Evolutionary conservation across 1,140 invertebrate genomes (phyloP).

Genomic region (Temnothorax curvispinosus): DNA sequence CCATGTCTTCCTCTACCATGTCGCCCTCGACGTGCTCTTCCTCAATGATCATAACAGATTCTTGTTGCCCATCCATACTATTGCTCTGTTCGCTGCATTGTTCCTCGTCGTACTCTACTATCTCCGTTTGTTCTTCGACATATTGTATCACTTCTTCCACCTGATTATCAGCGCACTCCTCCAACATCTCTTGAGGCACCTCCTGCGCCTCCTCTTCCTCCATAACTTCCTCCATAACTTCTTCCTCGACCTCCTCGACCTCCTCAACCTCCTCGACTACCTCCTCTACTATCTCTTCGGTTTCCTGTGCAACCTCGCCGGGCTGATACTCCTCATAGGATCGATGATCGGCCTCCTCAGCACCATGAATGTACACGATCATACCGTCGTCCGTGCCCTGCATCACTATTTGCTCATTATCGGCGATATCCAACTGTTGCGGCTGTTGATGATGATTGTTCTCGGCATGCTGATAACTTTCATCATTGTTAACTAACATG

Average conservation of each 20-base stretch:
- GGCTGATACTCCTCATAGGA: conserved; percentile 75
- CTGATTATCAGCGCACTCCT: conserved; percentile 70
- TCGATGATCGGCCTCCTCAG: conserved; percentile 74
- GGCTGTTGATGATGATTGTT: conserved; percentile 74
- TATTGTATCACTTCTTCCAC: conserved; percentile 83
- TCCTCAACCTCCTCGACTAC: conserved; percentile 71
- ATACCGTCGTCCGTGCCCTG: conserved; percentile 79
- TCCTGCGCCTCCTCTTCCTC: conserved; percentile 69
- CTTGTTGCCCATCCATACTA: conserved; percentile 70
- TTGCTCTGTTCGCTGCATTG: conserved; percentile 74
- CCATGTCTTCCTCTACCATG: background rate
- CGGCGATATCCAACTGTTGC: conserved; percentile 77
- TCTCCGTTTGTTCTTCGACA: conserved; percentile 83
- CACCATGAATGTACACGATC: conserved; percentile 83
- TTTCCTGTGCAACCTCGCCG: conserved; percentile 71
- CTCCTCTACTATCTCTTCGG: conserved; percentile 73
- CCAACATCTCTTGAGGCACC: conserved; percentile 52
- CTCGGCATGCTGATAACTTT: conserved; percentile 73
- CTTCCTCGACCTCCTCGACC: conserved; percentile 63
- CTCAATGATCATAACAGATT: conserved; percentile 81
- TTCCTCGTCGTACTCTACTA: conserved; percentile 82
- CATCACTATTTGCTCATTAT: conserved; percentile 80
- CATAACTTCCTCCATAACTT: conserved; percentile 76
- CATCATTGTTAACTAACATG: conserved; percentile 80
- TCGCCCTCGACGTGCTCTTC: conserved; percentile 79